Percentiles rank a stretch among this genome's conserved stretches.
Conservation (phyloP, 2,888 invertebrate genomes). For the Brachypalpus laphriformis region DNA sequence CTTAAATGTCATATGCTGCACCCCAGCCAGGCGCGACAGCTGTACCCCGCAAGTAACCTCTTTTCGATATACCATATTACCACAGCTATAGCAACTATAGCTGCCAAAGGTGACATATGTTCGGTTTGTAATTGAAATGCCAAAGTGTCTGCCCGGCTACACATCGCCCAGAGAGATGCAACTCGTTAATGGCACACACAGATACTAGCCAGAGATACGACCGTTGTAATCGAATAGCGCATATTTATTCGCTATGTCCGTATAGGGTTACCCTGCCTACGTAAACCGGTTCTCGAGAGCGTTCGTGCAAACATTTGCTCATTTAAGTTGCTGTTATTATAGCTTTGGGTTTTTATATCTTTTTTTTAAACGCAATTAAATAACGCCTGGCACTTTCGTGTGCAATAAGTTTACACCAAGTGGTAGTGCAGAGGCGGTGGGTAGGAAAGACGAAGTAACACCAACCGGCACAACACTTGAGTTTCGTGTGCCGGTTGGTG, state of each 20-base stretch:
- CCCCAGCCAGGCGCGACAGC: constrained; percentile 19
- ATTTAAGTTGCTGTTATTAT: constrained; percentile 8
- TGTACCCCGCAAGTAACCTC: constrained; percentile 18
- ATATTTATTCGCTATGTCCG: constrained; percentile 46
- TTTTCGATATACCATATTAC: constrained; percentile 38
- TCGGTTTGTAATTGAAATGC: constrained; percentile 57
- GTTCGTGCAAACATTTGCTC: constrained; percentile 50
- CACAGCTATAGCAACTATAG: constrained; percentile 5
- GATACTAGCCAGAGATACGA: constrained; percentile 27
- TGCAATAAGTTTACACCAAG: constrained; percentile 16
- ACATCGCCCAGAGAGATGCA: constrained; percentile 25
- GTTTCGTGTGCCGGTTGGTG: constrained; percentile 20
- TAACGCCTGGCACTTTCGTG: constrained; percentile 36
- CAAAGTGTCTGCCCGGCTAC: constrained; percentile 44
- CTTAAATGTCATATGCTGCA: constrained; percentile 46
- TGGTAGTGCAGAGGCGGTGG: not conserved
- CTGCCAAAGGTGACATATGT: constrained; percentile 53
- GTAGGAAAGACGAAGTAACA: not conserved
- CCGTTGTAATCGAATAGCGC: constrained; percentile 44
- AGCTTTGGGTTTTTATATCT: not conserved
- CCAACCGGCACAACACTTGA: constrained; percentile 44
- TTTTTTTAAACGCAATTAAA: constrained; percentile 41
- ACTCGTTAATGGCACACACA: constrained; percentile 21
- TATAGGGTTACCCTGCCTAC: constrained; percentile 62
- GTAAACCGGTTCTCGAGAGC: constrained; percentile 48